A percentile compares a stretch with the other conserved stretches of the same genome.
These are phyloP conservation scores for Exaiptasia diaphana DNA, from an alignment of 64 coral and sea anemone genomes.

Conservation along the genomic window DNA sequence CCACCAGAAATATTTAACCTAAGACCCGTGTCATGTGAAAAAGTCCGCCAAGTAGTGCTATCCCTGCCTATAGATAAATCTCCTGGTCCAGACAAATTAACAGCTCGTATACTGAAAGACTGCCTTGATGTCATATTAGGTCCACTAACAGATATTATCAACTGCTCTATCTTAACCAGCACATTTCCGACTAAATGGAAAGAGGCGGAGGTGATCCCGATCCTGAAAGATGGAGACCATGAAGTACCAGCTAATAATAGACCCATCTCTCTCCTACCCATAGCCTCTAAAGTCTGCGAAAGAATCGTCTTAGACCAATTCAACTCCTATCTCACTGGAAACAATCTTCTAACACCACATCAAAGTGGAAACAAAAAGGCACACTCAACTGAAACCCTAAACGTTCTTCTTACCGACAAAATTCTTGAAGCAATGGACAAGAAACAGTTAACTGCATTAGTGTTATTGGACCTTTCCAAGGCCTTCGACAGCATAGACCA, in stretches of 20 bases:
- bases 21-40: background rate
- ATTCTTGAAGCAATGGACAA: conserved; percentile 27
- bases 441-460: background rate
- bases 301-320: conserved; percentile 13
- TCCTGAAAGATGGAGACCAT: conserved; percentile 2
- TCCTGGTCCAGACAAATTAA: conserved; percentile 30
- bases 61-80: conserved; percentile 5
- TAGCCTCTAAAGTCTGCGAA: conserved; percentile 16
- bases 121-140: conserved; percentile 12
- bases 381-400: conserved; percentile 28
- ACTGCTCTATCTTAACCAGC: background rate
- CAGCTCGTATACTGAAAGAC: background rate
- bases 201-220: conserved; percentile 14
- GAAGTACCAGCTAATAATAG: conserved; percentile 15
- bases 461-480: conserved; percentile 5
- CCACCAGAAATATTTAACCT: conserved; percentile 10
- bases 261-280: conserved; percentile 18
- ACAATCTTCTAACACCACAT: background rate
- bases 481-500: conserved; percentile 29
- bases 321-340: background rate
- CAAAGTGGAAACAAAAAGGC: conserved; percentile 17
- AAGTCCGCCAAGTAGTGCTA: conserved; percentile 12
- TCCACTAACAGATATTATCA: conserved; percentile 28
- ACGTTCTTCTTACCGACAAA: background rate
- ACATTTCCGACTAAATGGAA: conserved; percentile 8